These are phyloP conservation scores for Saturnia japonica DNA, from an alignment of 2,888 invertebrate genomes.

Conservation along the genomic window DNA sequence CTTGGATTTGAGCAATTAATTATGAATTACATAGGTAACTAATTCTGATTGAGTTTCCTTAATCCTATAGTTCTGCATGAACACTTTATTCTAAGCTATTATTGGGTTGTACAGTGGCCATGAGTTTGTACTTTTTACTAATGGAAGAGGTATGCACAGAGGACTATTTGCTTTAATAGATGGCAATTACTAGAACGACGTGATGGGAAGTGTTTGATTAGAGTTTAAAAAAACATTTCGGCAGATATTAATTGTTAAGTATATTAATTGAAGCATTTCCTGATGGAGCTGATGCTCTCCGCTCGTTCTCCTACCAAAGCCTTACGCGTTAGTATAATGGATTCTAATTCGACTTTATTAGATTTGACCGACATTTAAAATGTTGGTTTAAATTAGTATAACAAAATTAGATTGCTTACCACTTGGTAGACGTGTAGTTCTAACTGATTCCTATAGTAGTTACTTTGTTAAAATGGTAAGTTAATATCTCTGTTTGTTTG, in stretches of 20 bases:
- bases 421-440: conserved; percentile 44
- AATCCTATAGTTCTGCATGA: no score
- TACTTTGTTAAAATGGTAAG: conserved; percentile 38
- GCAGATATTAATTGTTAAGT: neutral
- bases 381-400: conserved; percentile 59
- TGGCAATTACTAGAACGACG: neutral
- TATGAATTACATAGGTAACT: no score
- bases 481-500: neutral
- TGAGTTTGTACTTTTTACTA: neutral
- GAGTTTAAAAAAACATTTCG: neutral
- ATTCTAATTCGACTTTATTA: conserved; percentile 73
- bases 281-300: no score
- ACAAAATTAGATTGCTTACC: conserved; percentile 66
- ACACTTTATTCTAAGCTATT: neutral
- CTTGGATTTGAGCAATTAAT: no score
- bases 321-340: conserved; percentile 55
- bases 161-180: neutral
- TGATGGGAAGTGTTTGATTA: neutral
- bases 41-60: no score
- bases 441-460: conserved; percentile 45
- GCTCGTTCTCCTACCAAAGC: conserved; percentile 30
- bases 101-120: neutral
- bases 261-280: no score
- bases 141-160: neutral
- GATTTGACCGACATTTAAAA: conserved; percentile 74